A percentile compares a stretch with the other conserved stretches of the same genome.
Conservation (phyloP, 2,113 vertebrate species). For the Lepisosteus osseus region DNA sequence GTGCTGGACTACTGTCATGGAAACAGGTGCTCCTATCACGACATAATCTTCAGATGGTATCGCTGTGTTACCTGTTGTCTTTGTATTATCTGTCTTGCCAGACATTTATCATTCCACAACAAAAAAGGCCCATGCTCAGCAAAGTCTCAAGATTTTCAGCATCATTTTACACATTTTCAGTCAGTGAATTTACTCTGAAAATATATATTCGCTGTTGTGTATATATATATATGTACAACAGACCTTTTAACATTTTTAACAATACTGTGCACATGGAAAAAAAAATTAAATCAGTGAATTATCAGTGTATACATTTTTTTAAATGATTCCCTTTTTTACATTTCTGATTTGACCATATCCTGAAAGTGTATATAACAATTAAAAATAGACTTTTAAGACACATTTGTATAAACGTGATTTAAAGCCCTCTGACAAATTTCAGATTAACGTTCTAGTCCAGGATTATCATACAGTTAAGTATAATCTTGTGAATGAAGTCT, state of each 20-base stretch:
- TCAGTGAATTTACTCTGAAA: too few relatives aligned
- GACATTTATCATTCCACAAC: too few relatives aligned
- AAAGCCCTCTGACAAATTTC: constrained; percentile 66
- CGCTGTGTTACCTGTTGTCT: too few relatives aligned
- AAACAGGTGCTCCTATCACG: too few relatives aligned
- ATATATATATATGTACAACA: too few relatives aligned
- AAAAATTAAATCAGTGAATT: constrained; percentile 15
- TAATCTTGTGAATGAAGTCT: not conserved
- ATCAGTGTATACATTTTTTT: constrained; percentile 13
- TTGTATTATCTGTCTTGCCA: too few relatives aligned
- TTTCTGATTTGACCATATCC: constrained; percentile 25
- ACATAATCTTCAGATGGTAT: too few relatives aligned
- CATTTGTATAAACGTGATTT: constrained; percentile 46
- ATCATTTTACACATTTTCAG: too few relatives aligned
- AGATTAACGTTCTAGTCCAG: constrained; percentile 60
- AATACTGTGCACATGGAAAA: constrained; percentile 28
- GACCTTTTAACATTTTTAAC: not conserved
- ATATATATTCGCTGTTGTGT: too few relatives aligned
- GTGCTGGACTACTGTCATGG: too few relatives aligned
- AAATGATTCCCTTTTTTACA: constrained; percentile 8
- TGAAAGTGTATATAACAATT: constrained; percentile 11
- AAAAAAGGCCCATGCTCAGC: too few relatives aligned
- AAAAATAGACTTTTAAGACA: constrained; percentile 44
- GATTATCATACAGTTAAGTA: constrained; percentile 21
- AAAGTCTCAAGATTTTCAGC: too few relatives aligned